phyloP scores from a whole-genome alignment of 92 coral and sea anemone species.

The Heliopora coerulea region DNA sequence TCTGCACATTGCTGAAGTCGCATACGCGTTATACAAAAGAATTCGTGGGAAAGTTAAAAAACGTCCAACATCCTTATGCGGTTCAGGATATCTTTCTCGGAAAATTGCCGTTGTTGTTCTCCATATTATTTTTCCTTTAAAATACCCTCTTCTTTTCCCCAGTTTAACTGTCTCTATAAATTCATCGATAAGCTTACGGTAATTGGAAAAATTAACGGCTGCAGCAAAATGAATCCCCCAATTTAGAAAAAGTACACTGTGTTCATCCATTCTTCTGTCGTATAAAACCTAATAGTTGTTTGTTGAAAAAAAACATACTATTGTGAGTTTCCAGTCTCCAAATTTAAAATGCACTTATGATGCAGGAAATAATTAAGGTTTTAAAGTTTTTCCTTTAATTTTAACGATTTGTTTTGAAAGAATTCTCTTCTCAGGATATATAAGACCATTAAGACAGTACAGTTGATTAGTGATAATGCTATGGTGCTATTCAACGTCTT shows the following conservation, averaged over 20 bases:
- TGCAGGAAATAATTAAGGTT: too few relatives aligned
- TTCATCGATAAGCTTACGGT: constrained; percentile 60
- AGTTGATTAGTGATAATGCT: too few relatives aligned
- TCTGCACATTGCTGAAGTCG: constrained; percentile 81
- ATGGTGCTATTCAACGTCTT: too few relatives aligned
- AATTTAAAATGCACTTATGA: too few relatives aligned
- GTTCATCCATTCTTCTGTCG: constrained; percentile 62
- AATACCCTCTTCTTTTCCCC: constrained; percentile 26
- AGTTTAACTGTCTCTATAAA: constrained; percentile 50
- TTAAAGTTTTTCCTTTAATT: too few relatives aligned
- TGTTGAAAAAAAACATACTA: background rate
- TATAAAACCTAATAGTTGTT: constrained; percentile 72
- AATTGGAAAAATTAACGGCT: constrained; percentile 72
- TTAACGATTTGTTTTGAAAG: too few relatives aligned
- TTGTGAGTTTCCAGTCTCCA: too few relatives aligned
- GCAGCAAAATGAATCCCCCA: constrained; percentile 90
- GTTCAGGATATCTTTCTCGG: constrained; percentile 80
- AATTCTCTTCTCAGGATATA: too few relatives aligned
- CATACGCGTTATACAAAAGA: constrained; percentile 74
- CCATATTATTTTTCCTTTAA: constrained; percentile 79
- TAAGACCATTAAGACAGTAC: too few relatives aligned
- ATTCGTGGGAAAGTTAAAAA: constrained; percentile 84
- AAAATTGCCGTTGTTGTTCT: constrained; percentile 83
- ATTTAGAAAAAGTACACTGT: constrained; percentile 80
- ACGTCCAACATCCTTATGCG: constrained; percentile 92